Evolutionary conservation across 1,140 invertebrate species (phyloP).

Genomic region (Acromyrmex echinatior): DNA sequence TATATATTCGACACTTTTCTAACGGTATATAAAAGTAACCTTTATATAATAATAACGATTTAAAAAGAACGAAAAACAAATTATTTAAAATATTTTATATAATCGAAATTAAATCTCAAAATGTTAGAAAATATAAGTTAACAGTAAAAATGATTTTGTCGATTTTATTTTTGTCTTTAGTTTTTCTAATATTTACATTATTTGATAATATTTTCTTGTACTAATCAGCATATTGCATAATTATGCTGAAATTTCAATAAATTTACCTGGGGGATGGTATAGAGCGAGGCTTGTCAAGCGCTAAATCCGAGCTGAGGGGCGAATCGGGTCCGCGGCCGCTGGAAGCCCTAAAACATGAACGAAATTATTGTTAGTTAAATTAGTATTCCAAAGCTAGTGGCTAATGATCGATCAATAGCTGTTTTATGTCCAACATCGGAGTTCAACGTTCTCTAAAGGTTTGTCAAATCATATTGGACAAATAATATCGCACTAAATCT

Average conservation of each 20-base stretch:
- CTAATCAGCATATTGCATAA: neutral
- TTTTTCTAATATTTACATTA: neutral
- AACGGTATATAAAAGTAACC: too few relatives aligned
- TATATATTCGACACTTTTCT: too few relatives aligned
- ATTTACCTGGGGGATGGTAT: conserved; percentile 82
- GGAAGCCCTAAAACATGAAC: conserved; percentile 81
- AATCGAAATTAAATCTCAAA: neutral
- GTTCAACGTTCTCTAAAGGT: neutral
- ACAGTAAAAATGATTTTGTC: neutral
- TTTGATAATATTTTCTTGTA: neutral
- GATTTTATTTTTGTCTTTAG: neutral
- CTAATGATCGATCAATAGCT: neutral
- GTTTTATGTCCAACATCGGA: conserved; percentile 11
- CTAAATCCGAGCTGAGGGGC: conserved; percentile 79
- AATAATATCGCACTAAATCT: neutral
- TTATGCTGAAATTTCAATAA: neutral
- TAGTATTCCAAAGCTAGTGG: conserved; percentile 20
- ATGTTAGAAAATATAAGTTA: neutral
- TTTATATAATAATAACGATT: neutral
- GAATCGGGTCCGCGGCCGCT: conserved; percentile 82
- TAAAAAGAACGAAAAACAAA: neutral
- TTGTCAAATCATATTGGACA: neutral
- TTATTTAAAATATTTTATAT: neutral
- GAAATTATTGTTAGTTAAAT: conserved; percentile 70
- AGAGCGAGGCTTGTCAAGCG: conserved; percentile 81